phyloP scores from a whole-genome alignment of 2,888 invertebrate genomes.

The Busseola fusca region DNA sequence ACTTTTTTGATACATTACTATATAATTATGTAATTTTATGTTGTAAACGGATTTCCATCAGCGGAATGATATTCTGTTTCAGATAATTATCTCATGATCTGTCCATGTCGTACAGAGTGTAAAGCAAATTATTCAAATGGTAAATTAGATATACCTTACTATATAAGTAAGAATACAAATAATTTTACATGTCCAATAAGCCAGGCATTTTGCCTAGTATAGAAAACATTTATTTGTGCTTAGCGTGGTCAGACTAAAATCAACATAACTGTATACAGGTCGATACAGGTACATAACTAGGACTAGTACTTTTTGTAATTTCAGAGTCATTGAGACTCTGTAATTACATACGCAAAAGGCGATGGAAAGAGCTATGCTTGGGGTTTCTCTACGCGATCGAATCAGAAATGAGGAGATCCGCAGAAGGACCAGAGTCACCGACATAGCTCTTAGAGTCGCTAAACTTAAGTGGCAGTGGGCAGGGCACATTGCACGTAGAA shows the following conservation, averaged over 20 bases:
- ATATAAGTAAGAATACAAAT: neutral
- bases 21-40: neutral
- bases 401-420: too few relatives aligned
- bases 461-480: too few relatives aligned
- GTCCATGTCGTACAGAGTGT: neutral
- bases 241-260: constrained; percentile 1
- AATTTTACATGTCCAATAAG: neutral
- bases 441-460: too few relatives aligned
- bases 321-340: too few relatives aligned
- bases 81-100: neutral
- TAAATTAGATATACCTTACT: neutral
- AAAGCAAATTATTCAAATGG: neutral
- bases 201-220: neutral
- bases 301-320: neutral
- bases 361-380: too few relatives aligned
- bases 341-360: too few relatives aligned
- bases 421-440: too few relatives aligned
- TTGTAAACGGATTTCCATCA: neutral
- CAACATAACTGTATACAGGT: neutral
- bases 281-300: too few relatives aligned
- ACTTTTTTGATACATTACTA: neutral
- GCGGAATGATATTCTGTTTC: neutral
- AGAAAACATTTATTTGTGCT: constrained; percentile 16
- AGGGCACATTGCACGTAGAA: too few relatives aligned
- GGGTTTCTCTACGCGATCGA: too few relatives aligned